These are phyloP conservation scores for Colletes collaris DNA, from an alignment of 2,888 invertebrate species.

Conservation along the genomic window DNA sequence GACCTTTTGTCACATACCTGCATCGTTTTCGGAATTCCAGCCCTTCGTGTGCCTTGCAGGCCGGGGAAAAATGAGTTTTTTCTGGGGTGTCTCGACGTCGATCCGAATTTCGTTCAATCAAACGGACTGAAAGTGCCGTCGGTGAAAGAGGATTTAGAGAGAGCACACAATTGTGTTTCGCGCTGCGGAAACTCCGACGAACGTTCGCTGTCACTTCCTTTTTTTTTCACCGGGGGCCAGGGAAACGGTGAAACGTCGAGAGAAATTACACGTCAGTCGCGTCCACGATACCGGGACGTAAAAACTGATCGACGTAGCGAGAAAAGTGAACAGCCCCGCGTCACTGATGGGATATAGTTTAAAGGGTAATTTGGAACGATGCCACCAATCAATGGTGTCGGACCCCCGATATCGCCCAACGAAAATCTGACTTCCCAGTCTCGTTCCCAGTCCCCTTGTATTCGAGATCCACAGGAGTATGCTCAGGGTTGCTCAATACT, in stretches of 20 bases:
- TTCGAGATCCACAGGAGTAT: constrained; percentile 61
- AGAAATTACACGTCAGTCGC: constrained; percentile 51
- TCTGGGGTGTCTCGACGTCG: constrained; percentile 23
- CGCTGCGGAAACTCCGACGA: constrained; percentile 37
- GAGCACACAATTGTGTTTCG: constrained; percentile 30
- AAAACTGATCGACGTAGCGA: constrained; percentile 39
- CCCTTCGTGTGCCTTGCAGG: background rate
- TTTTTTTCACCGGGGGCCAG: constrained; percentile 11
- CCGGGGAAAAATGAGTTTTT: constrained; percentile 27
- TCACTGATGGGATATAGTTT: constrained; percentile 60
- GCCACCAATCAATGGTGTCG: constrained; percentile 76
- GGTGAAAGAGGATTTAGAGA: constrained; percentile 22
- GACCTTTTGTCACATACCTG: background rate
- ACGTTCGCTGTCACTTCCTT: constrained; percentile 36
- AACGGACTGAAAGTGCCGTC: constrained; percentile 28
- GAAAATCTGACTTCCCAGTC: constrained; percentile 72
- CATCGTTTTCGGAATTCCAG: background rate
- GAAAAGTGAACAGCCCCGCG: constrained; percentile 46
- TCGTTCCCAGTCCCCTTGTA: constrained; percentile 61
- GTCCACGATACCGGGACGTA: constrained; percentile 19
- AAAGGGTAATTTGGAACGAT: constrained; percentile 76
- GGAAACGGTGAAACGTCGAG: constrained; percentile 26
- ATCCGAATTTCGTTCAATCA: constrained; percentile 49
- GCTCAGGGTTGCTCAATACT: constrained; percentile 49
- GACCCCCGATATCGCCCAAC: constrained; percentile 70